Percentiles rank a stretch among this genome's conserved stretches.
Evolutionary conservation across 2,888 invertebrate genomes (phyloP).

Genomic region (Platerodrilus igneus): DNA sequence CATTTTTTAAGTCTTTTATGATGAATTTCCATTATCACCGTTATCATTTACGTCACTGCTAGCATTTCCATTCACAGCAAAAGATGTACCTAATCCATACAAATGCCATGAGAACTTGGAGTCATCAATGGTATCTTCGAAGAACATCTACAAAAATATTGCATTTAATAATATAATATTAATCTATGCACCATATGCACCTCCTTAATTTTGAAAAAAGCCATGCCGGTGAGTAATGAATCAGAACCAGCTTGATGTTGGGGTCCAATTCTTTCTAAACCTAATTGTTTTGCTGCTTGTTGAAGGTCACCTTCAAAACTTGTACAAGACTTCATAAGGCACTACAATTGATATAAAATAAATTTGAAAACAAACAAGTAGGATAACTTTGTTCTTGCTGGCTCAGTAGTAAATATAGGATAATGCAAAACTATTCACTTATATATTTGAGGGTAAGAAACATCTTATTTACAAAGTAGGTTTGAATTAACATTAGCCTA

Average conservation of each 20-base stretch:
- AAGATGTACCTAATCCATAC: conserved; percentile 89
- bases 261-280: conserved; percentile 88
- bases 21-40: conserved; percentile 68
- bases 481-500: no score
- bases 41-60: conserved; percentile 60
- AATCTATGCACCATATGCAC: conserved; percentile 49
- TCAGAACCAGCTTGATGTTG: conserved; percentile 99
- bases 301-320: conserved; percentile 98
- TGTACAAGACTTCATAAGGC: conserved; percentile 98
- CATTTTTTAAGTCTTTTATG: conserved; percentile 45
- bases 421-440: no score
- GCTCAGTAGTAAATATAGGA: no score
- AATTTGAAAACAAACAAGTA: conserved; percentile 3
- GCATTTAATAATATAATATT: neutral
- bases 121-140: conserved; percentile 97
- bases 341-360: conserved; percentile 53
- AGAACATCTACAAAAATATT: conserved; percentile 77
- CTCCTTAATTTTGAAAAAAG: conserved; percentile 99
- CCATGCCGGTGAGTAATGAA: conserved; percentile 95
- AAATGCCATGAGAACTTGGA: conserved; percentile 94
- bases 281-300: conserved; percentile 92
- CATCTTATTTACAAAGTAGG: no score
- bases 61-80: conserved; percentile 76
- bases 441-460: no score
- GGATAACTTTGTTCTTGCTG: no score